Percentiles rank a stretch among this genome's conserved stretches.
Evolutionary conservation across 2,113 vertebrate genomes (phyloP).

Genomic region (Suricata suricatta): DNA sequence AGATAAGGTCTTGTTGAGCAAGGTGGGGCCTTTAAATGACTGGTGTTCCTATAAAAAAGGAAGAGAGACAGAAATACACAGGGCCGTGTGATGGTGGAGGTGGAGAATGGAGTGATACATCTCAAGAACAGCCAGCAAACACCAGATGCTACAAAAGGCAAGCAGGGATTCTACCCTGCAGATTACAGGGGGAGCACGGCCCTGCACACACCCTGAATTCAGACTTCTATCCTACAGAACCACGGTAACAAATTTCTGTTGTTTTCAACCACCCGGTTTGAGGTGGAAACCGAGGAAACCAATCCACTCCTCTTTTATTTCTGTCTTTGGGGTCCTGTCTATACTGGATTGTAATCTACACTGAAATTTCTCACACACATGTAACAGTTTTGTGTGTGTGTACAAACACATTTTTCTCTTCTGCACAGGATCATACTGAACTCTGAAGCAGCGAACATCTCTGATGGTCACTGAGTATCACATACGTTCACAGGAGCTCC

Average conservation of each 20-base stretch:
- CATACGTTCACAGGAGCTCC: not conserved
- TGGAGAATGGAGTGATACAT: not conserved
- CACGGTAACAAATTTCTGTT: not conserved
- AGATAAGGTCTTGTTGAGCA: not conserved
- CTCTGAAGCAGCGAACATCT: not conserved
- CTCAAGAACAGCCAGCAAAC: not conserved
- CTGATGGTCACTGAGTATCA: not conserved
- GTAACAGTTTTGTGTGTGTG: not conserved
- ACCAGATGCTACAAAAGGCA: not conserved
- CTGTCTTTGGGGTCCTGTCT: not conserved
- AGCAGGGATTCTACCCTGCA: not conserved
- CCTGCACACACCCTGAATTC: not conserved
- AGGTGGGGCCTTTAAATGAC: not conserved
- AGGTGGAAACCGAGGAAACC: not conserved
- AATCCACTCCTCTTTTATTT: not conserved
- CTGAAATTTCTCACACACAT: not conserved
- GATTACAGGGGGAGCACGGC: not conserved
- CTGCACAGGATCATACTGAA: not conserved
- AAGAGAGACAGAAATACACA: not conserved
- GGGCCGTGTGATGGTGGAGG: not conserved
- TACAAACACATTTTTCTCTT: not conserved
- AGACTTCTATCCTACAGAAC: not conserved
- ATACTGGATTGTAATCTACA: not conserved
- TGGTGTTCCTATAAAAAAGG: not conserved
- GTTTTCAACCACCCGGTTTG: not conserved